A percentile compares a stretch with the other conserved stretches of the same genome.
Evolutionary conservation across 1,140 invertebrate species (phyloP).

Genomic region (Megalonaias nervosa): DNA sequence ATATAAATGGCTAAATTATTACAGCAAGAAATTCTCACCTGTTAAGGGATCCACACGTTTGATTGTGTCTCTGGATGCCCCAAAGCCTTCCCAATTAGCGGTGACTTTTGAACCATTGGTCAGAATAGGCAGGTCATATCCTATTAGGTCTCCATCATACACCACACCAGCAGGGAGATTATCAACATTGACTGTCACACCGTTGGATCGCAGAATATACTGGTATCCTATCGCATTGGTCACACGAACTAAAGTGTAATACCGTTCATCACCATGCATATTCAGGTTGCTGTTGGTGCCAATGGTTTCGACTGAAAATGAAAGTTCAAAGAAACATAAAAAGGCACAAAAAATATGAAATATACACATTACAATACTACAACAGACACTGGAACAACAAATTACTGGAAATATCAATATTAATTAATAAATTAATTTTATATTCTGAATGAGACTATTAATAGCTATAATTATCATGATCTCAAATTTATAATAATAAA

Average conservation of each 20-base stretch:
- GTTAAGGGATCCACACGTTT: too few species aligned
- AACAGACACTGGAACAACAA: too few species aligned
- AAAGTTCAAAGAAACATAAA: background rate
- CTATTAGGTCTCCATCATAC: constrained; percentile 44
- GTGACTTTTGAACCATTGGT: constrained; percentile 32
- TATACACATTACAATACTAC: too few species aligned
- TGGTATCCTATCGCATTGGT: constrained; percentile 42
- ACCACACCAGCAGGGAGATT: constrained; percentile 53
- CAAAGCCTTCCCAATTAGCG: constrained; percentile 59
- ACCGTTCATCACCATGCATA: constrained; percentile 41
- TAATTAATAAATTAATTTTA: background rate
- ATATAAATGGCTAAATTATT: too few species aligned
- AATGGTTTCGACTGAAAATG: constrained; percentile 37
- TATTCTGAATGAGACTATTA: background rate
- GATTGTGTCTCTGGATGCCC: background rate
- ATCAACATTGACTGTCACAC: constrained; percentile 47
- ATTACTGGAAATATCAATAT: background rate
- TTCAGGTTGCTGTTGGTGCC: constrained; percentile 43
- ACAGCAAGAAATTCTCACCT: too few species aligned
- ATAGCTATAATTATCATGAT: too few species aligned
- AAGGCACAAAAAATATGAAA: too few species aligned
- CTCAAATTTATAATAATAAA: too few species aligned
- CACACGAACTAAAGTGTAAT: constrained; percentile 44
- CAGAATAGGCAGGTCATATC: constrained; percentile 44
- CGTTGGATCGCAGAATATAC: constrained; percentile 45